Percentiles rank a stretch among this genome's conserved stretches.
Evolutionary conservation across 2,113 vertebrate genomes (phyloP).

Genomic region (Triplophysa tibetana): DNA sequence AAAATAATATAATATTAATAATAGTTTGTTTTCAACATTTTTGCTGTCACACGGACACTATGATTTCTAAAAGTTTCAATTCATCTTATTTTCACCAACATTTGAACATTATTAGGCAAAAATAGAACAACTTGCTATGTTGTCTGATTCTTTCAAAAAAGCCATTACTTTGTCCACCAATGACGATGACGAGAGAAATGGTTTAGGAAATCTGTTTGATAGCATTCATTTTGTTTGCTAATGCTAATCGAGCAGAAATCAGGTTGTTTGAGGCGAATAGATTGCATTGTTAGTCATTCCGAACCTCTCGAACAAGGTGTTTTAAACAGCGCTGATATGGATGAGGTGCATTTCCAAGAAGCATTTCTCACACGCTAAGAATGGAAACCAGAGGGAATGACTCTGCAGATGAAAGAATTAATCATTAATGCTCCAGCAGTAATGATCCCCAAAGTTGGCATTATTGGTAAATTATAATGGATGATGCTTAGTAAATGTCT

Average conservation of each 20-base stretch:
- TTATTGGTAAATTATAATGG: slow-evolving; percentile 85
- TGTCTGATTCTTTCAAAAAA: no score
- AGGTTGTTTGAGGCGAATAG: neutral
- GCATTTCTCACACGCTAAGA: slow-evolving; percentile 43
- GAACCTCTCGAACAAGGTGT: slow-evolving; percentile 35
- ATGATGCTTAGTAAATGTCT: slow-evolving; percentile 77
- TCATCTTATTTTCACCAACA: no score
- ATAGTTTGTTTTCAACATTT: no score
- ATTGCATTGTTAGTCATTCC: neutral
- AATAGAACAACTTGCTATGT: no score
- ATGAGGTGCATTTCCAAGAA: slow-evolving; percentile 61
- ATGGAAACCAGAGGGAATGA: slow-evolving; percentile 66
- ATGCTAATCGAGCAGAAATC: slow-evolving; percentile 39
- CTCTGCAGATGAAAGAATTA: slow-evolving; percentile 64
- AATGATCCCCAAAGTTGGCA: slow-evolving; percentile 72
- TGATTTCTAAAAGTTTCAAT: no score
- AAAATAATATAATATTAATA: no score
- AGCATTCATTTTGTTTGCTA: no score
- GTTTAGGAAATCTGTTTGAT: no score
- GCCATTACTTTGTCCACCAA: no score
- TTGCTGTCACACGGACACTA: no score
- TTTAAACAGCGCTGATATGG: slow-evolving; percentile 70
- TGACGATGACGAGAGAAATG: no score
- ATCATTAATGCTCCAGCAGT: slow-evolving; percentile 74
- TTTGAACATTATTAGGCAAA: no score